Percentiles rank a stretch among this genome's conserved stretches.
Evolutionary conservation across 2,888 invertebrate species (phyloP).

Genomic region (Thecophora atra): DNA sequence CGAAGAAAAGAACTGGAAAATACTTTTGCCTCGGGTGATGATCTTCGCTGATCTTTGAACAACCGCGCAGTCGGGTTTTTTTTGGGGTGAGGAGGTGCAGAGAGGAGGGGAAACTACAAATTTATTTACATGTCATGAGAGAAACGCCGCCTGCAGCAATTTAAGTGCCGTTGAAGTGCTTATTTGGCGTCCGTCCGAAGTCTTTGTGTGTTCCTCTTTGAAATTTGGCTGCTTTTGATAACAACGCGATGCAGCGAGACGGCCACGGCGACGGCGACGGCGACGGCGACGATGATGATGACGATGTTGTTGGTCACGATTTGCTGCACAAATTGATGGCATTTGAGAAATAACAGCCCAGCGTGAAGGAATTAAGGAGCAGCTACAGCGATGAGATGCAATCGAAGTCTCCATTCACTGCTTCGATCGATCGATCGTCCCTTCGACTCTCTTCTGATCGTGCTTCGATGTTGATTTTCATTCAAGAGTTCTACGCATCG

Average conservation of each 20-base stretch:
- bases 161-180: background rate
- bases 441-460: too few relatives aligned
- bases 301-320: constrained; percentile 42
- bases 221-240: too few relatives aligned
- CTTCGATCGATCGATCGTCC: background rate
- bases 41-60: background rate
- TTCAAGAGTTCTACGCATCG: too few relatives aligned
- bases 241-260: too few relatives aligned
- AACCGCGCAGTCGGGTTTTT: background rate
- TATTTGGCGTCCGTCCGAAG: too few relatives aligned
- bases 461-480: too few relatives aligned
- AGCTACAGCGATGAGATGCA: too few relatives aligned
- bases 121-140: background rate
- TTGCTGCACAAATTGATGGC: constrained; percentile 24
- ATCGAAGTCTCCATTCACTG: background rate
- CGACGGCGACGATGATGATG: constrained; percentile 8
- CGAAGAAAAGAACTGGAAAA: too few relatives aligned
- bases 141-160: background rate
- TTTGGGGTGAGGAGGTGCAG: background rate
- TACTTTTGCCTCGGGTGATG: constrained; percentile 1
- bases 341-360: background rate
- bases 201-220: too few relatives aligned
- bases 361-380: background rate
- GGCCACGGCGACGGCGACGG: too few relatives aligned
- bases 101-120: constrained; percentile 1